Evolutionary conservation across 2,113 vertebrate species (phyloP), one percentile per base, ranked within the genome.

Genomic region (Parotia lawesii): DNA sequence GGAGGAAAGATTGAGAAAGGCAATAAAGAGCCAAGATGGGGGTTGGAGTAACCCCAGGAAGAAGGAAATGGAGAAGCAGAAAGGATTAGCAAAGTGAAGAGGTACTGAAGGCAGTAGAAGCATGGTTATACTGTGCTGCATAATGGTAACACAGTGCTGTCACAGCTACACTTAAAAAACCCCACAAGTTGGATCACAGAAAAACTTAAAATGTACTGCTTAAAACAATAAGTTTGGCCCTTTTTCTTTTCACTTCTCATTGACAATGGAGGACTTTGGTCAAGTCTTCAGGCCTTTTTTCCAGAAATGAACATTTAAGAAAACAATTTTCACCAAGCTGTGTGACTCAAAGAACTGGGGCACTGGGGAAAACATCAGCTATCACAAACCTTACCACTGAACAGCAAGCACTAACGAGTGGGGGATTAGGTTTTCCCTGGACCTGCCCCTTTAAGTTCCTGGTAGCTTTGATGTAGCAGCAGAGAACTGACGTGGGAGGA

Each of bases 71-170:
- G 16, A 89, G 42, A 73, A 90, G 9, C 23, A 90, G 60, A 84
- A 84, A 86, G 33, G 18, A 74, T 57, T 31, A 61, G n/a, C 25
- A 57, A 76, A 37, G 31, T 23, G 44, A 86, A 58, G 51, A 78
- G 19, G 15, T 29, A 45, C 5, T 35, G 47, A 58, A 24, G 51
- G 74, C 2, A 2, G 37, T 8, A 60, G 35, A 79, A 75, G 11
- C n/a, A 42, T 38, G 15, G 5, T 69, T 80, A 22, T 5, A 29
- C 35, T 20, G 38, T 70, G 40, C 37, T 57, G 33, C 18, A 22
- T 50, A 45, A 82, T 38, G 0, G 0, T 24, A 65, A 40, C 0
- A 0, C 19, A 20, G 11, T 27, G 45, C 23, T 50, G 77, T 48
- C 50, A 85, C 42, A n/a, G 23, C 10, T 48, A 24, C 1, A 2